Percentiles rank a stretch among this genome's conserved stretches.
These are phyloP conservation scores for Pangasius mekongensis DNA, from an alignment of 2,797 vertebrate species.

Conservation along the genomic window DNA sequence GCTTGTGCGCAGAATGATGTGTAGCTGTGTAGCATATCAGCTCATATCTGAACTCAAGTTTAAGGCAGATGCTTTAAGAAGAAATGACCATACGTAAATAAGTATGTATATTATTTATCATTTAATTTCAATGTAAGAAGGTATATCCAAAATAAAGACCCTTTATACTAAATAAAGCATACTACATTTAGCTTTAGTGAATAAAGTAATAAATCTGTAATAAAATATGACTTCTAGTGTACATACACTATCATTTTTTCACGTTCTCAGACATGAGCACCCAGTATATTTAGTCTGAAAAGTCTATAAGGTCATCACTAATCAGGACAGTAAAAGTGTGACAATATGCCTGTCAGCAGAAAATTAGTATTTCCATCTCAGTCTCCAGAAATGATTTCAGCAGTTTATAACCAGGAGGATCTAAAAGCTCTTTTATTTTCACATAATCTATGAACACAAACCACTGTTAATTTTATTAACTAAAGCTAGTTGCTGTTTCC, in stretches of 20 bases:
- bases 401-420: not conserved
- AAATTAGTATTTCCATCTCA: not conserved
- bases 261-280: not conserved
- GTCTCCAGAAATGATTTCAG: not conserved
- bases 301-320: not conserved
- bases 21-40: not conserved
- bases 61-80: not conserved
- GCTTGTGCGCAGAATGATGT: not conserved
- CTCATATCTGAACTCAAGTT: not conserved
- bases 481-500: not conserved
- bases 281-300: not conserved
- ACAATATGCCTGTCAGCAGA: not conserved
- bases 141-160: not conserved
- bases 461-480: not conserved
- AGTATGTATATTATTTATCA: not conserved
- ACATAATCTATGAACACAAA: not conserved
- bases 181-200: not conserved
- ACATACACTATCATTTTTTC: not conserved
- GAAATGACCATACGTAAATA: not conserved
- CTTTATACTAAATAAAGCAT: not conserved
- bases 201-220: not conserved
- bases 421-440: not conserved
- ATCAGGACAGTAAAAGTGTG: not conserved
- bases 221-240: not conserved
- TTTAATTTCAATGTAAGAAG: not conserved